These are phyloP conservation scores for Megalopta genalis DNA, from an alignment of 1,140 invertebrate species.

Conservation along the genomic window DNA sequence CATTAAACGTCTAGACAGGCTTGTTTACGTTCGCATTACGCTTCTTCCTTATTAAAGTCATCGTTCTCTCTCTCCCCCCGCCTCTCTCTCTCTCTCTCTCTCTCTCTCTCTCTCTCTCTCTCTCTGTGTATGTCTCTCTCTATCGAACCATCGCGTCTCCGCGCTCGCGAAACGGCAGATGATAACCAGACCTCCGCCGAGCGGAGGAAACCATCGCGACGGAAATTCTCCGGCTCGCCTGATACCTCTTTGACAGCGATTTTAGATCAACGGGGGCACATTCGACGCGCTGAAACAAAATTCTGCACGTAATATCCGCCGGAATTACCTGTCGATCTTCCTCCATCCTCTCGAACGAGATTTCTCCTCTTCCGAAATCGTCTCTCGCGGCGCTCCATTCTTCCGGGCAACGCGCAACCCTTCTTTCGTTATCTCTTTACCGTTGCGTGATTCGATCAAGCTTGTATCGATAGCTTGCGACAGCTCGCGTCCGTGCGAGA, in stretches of 20 bases:
- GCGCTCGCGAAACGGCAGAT: not conserved
- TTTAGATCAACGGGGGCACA: not conserved
- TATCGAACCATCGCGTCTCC: not conserved
- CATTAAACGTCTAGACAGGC: not conserved
- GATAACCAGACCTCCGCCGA: slow-evolving; percentile 9
- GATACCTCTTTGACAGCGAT: not conserved
- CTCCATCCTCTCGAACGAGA: not conserved
- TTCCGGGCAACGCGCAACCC: not conserved
- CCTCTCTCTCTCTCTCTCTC: no score
- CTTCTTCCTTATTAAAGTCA: slow-evolving; percentile 12
- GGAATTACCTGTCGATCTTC: not conserved
- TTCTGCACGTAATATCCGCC: not conserved
- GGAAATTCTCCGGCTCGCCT: not conserved
- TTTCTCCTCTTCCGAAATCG: not conserved
- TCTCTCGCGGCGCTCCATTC: not conserved
- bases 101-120: no score
- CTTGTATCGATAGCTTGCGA: no score
- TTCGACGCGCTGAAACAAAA: not conserved
- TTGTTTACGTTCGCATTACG: slow-evolving; percentile 11
- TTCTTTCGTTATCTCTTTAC: no score
- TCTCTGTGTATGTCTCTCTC: not conserved
- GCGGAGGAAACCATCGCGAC: not conserved
- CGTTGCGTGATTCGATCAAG: no score
- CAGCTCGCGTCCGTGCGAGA: no score
- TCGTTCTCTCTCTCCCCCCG: not conserved